Percentiles rank a stretch among this genome's conserved stretches.
Evolutionary conservation across 1,140 invertebrate genomes (phyloP).

Genomic region (Procambarus virginalis): DNA sequence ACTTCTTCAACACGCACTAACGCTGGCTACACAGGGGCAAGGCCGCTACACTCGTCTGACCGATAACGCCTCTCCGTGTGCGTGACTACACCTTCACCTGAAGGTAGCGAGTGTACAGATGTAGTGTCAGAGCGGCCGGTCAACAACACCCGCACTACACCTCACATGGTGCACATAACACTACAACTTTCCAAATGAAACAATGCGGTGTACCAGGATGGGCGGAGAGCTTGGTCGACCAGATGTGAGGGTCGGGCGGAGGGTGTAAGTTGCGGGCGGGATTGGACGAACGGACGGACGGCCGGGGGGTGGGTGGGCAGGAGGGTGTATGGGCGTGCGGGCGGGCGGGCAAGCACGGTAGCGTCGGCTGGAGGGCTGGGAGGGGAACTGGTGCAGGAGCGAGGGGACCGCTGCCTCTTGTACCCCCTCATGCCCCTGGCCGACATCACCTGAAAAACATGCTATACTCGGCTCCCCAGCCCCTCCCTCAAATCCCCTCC

Average conservation of each 20-base stretch:
- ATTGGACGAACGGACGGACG: not conserved
- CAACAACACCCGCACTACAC: not conserved
- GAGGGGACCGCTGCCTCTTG: conserved; percentile 39
- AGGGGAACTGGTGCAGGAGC: conserved; percentile 6
- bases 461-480: conserved; percentile 25
- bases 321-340: not conserved
- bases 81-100: no score
- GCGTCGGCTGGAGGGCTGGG: conserved; percentile 17
- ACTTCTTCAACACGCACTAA: not conserved
- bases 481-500: not conserved
- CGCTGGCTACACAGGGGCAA: not conserved
- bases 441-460: conserved; percentile 31
- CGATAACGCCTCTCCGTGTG: not conserved
- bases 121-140: not conserved
- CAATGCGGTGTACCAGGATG: not conserved
- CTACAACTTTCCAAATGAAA: not conserved
- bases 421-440: conserved; percentile 21
- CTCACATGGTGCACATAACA: not conserved
- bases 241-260: no score
- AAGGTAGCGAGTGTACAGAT: not conserved
- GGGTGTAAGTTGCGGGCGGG: not conserved
- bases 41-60: not conserved
- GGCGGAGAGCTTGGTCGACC: not conserved
- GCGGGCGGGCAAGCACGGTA: not conserved
- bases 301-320: not conserved